A percentile compares a stretch with the other conserved stretches of the same genome.
These are phyloP conservation scores for Montifringilla adamsi DNA, from an alignment of 2,113 vertebrate species.

Conservation along the genomic window DNA sequence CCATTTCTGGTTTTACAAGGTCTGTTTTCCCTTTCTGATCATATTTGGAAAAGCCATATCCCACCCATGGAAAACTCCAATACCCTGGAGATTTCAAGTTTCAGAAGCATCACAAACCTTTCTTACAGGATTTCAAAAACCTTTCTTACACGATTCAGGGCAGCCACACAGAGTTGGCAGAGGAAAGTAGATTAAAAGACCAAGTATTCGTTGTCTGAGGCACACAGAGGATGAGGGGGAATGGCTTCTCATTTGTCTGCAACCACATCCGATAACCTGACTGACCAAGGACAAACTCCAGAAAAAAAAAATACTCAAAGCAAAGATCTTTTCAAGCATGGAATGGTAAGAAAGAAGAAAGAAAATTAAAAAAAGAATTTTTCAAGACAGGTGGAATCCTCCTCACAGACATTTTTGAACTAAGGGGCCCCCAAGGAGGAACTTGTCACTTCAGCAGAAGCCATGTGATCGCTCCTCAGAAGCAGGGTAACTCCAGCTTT, in stretches of 20 bases:
- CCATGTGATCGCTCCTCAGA: not conserved
- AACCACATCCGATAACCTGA: not conserved
- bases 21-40: not conserved
- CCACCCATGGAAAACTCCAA: not conserved
- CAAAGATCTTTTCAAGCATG: not conserved
- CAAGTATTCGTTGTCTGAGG: too few relatives aligned
- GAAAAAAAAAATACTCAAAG: not conserved
- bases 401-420: not conserved
- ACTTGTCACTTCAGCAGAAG: not conserved
- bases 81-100: not conserved
- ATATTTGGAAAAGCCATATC: not conserved
- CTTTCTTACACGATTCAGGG: too few relatives aligned
- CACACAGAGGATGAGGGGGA: too few relatives aligned
- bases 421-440: not conserved
- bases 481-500: not conserved
- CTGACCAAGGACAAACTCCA: not conserved
- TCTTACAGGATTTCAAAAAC: too few relatives aligned
- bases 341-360: accelerated
- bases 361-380: accelerated
- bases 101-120: not conserved
- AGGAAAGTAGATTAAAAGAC: too few relatives aligned
- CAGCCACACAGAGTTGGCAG: too few relatives aligned
- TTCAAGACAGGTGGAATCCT: not conserved
- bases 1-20: not conserved
- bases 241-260: too few relatives aligned